A percentile compares a stretch with the other conserved stretches of the same genome.
These are phyloP conservation scores for Morphnarchus princeps DNA, from an alignment of 2,113 vertebrate genomes.

Conservation along the genomic window DNA sequence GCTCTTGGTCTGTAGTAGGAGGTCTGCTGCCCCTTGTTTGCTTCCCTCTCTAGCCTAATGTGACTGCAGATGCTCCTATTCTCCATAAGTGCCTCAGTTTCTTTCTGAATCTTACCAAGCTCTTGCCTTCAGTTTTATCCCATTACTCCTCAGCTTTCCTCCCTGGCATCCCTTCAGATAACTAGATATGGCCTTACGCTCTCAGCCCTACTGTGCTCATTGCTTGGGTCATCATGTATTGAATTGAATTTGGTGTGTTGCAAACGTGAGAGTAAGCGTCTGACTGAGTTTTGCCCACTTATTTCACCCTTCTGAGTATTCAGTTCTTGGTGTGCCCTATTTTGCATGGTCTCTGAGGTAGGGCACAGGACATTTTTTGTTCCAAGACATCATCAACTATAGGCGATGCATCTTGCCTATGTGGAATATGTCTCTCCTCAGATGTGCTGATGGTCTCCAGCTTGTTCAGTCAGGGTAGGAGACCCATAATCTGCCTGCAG, in stretches of 20 bases:
- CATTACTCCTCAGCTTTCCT: not conserved
- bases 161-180: not conserved
- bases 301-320: not conserved
- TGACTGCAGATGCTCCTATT: not conserved
- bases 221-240: not conserved
- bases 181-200: not conserved
- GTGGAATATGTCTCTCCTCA: not conserved
- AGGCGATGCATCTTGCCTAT: not conserved
- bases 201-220: not conserved
- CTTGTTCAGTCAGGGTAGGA: not conserved
- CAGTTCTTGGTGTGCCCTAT: not conserved
- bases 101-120: not conserved
- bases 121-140: not conserved
- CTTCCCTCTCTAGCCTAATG: not conserved
- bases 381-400: not conserved
- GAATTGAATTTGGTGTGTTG: accelerated
- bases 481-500: not conserved
- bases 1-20: not conserved
- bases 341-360: not conserved
- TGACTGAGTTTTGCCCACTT: not conserved
- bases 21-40: not conserved
- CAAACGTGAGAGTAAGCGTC: not conserved
- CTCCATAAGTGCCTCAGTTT: not conserved
- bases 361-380: not conserved
- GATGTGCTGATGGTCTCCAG: not conserved